Conservation (phyloP, 2,113 vertebrate genomes). For the Halcyon senegalensis region DNA sequence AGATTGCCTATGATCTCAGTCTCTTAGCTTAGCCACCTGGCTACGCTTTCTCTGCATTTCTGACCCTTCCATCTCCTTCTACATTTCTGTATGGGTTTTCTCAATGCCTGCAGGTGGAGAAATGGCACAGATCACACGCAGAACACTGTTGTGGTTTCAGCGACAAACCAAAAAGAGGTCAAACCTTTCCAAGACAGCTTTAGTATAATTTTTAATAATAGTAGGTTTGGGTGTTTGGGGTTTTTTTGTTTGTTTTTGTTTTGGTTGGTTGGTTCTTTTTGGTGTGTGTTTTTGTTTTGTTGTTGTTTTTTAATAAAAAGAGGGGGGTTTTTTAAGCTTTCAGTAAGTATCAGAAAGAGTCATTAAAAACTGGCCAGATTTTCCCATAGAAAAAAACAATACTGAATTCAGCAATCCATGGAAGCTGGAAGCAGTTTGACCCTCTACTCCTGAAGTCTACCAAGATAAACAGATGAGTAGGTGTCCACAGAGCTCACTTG, state of each 20-base stretch:
- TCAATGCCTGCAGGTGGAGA: background rate
- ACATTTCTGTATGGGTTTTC: background rate
- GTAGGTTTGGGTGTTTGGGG: background rate
- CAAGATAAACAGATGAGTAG: constrained; percentile 16
- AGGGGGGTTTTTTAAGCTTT: background rate
- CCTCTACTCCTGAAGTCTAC: background rate
- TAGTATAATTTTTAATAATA: background rate
- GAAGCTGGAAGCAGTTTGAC: background rate
- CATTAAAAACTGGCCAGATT: background rate
- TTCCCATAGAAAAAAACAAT: background rate
- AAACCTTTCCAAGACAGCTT: background rate
- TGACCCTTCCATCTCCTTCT: background rate
- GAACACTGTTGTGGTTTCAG: background rate
- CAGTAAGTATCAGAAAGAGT: background rate
- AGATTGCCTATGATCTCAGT: background rate
- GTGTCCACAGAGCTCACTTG: background rate
- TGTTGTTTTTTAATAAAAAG: too few relatives aligned
- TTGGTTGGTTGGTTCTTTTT: background rate
- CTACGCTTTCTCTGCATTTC: background rate
- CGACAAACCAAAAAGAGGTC: background rate
- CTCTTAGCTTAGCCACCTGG: background rate
- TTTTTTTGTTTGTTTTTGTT: background rate
- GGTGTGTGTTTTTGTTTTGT: too few relatives aligned
- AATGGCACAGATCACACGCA: background rate
- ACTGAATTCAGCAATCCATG: background rate